These are phyloP conservation scores for Megaceryle torquata DNA, from an alignment of 2,113 vertebrate genomes.

Conservation along the genomic window DNA sequence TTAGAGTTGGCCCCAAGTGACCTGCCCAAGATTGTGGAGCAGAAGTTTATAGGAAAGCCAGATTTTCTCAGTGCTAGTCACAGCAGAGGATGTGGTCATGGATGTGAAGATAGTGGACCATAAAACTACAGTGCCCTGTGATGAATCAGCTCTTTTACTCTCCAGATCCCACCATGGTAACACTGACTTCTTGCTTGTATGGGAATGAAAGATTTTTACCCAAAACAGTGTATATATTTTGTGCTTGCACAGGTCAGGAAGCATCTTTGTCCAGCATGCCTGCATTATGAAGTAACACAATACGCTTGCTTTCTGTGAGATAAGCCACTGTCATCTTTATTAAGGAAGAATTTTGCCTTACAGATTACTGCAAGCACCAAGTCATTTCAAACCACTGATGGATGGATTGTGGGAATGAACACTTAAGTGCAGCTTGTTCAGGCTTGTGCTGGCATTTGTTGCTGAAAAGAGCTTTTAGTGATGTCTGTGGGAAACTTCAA, in stretches of 20 bases:
- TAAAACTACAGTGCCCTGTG: not conserved
- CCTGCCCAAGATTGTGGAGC: not conserved
- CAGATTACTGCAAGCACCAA: not conserved
- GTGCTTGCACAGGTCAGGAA: not conserved
- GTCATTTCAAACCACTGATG: not conserved
- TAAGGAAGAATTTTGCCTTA: not conserved
- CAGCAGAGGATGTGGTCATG: not conserved
- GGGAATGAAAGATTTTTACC: not conserved
- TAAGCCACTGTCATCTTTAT: not conserved
- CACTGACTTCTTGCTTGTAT: not conserved
- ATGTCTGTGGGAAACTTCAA: conserved; percentile 16
- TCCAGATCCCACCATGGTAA: not conserved
- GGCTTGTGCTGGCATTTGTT: not conserved
- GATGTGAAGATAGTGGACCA: not conserved
- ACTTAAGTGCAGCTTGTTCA: not conserved
- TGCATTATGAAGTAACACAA: not conserved
- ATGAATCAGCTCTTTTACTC: not conserved
- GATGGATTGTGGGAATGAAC: not conserved
- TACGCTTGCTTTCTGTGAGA: not conserved
- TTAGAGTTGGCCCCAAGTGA: not conserved
- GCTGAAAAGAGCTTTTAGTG: not conserved
- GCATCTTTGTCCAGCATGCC: not conserved
- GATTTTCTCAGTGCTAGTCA: not conserved
- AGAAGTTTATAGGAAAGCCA: not conserved
- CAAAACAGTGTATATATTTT: not conserved